Evolutionary conservation across 2,797 vertebrate genomes (phyloP), one percentile per base, ranked within the genome.

Genomic region (Loris lydekkerianus): DNA sequence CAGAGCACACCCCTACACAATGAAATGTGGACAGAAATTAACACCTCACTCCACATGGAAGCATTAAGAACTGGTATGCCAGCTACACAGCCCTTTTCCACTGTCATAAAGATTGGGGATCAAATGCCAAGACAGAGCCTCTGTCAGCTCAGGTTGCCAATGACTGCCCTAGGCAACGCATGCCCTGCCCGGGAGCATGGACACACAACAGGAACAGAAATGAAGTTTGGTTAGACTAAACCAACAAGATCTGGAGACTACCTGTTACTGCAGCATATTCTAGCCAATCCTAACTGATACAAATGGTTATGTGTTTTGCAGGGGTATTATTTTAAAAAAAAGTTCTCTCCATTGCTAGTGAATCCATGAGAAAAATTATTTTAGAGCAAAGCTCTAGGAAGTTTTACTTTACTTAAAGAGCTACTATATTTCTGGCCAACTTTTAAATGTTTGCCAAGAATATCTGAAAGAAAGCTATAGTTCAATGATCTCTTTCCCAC

Each of bases 341-440:
- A 21, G 3, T 72, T 49, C 72, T 37, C 53, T 70, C 34, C 58
- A 40, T 14, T 27, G 65, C 69, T 58, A 77, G 43, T 70, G 37
- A 65, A 69, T 3, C 61, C 13, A 61, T 7, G 10, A 25, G 69
- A 73, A 31, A 78, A 49, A 83, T 1, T 70, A 20, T 75, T 70
- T 82, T 76, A 91, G 63, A 92, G 31, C 11, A 49, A 93, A 83
- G 27, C 23, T 27, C 69, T 58, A 86, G 53, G 77, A 83, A 82
- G 43, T 27, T 72, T 63, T 58, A 2, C 25, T 53, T 89, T 40
- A 67, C 85, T 70, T 23, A 9, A 94, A 81, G 6, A 89, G 53
- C 69, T 14, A 72, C 7, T 25, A 67, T 2, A 0, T 65, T 95
- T 92, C 85, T 82, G 34, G 81, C n/a, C 40, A 70, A 58, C 11